Base-by-base conservation (phyloP, 2,888 invertebrate genomes). In the Eledona agricola region DNA sequence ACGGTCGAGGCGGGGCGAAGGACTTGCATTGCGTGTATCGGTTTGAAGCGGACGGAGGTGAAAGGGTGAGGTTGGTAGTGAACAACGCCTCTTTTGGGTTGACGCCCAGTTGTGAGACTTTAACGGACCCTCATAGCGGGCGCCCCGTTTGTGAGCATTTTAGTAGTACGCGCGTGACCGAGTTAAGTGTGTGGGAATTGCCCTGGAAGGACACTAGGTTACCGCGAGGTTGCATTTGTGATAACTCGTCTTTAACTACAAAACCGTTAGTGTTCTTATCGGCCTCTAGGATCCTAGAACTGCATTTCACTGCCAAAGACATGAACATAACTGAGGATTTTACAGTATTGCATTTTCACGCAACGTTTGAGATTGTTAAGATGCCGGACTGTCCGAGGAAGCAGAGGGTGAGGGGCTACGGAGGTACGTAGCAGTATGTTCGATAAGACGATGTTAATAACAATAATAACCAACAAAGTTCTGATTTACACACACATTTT, bases 261-360 rank as follows among this genome's bases (percentile, higher is more conserved):
- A 79, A 83, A 20, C 85, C 86, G 1, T 67, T 86, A 46, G 82
- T 82, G 28, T 84, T 87, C 70, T 75, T 84, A 54, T 86, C 88
- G 4, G 79, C 85, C 17, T 84, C 87, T 13, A 78, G 84, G 52
- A 83, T 86, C 28, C 78, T 93, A 68, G 91, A 92, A 77, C 77
- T 93, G 49, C 86, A 85, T 63, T 89, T 92, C 73, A 82, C 85
- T 65, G 84, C 92, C 55, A 84, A 85, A 55, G 80, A 83, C 43
- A 84, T 93, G 78, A 82, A 83, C 64, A 84, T 91, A 40, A 83
- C 85, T 35, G 90, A 93, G 75, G 90, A 94, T 75, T 91, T 89
- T 72, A 84, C 89, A 16, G 86, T 89, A 67, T 81, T 93, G 40
- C 88, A 87, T 77, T 91, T 92, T 75, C 86, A 85, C 66, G 91